phyloP scores from a whole-genome alignment of 2,113 vertebrate genomes.

The Fregata magnificens region DNA sequence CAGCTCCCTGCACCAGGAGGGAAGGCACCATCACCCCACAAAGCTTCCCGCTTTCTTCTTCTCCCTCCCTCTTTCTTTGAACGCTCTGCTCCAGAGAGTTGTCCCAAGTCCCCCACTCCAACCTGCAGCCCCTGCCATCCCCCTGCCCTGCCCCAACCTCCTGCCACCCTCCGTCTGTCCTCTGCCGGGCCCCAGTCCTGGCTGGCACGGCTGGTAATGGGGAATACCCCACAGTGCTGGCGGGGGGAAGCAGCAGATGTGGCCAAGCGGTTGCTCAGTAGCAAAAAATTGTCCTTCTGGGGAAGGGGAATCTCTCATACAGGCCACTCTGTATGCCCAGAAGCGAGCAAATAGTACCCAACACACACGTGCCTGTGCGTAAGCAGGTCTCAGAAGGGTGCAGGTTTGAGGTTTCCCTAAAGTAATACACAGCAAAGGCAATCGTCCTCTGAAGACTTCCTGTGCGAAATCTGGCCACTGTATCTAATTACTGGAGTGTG shows the following conservation, averaged over 20 bases:
- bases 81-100: background rate
- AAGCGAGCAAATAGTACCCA: background rate
- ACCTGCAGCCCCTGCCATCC: accelerated
- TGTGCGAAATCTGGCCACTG: background rate
- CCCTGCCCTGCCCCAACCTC: background rate
- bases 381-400: background rate
- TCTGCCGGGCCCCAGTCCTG: accelerated
- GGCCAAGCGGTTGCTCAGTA: background rate
- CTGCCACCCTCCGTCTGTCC: background rate
- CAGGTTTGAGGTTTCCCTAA: background rate
- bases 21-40: background rate
- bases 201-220: accelerated
- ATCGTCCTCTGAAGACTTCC: background rate
- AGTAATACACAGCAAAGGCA: background rate
- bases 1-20: accelerated
- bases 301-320: background rate
- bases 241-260: accelerated
- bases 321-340: background rate
- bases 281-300: background rate
- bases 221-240: background rate
- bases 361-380: accelerated
- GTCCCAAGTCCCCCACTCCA: accelerated
- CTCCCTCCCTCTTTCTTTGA: background rate
- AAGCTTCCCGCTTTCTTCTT: background rate
- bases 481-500: background rate